These are phyloP conservation scores for Apoda limacodes DNA, from an alignment of 2,888 invertebrate genomes.

Conservation along the genomic window DNA sequence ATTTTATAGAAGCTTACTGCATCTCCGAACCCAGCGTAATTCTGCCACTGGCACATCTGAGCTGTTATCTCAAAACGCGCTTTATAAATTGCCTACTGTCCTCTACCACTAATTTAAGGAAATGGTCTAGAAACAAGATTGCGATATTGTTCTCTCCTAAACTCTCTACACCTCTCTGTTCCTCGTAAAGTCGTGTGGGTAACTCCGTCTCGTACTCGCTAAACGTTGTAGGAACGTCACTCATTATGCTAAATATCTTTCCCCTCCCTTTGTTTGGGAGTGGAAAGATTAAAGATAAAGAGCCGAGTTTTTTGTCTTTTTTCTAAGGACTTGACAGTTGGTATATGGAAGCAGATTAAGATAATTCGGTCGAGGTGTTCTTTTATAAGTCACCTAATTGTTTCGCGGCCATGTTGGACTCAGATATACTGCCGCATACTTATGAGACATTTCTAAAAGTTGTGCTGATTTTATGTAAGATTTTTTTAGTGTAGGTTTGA, in stretches of 20 bases:
- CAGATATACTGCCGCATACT: no score
- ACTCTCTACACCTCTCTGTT: conserved; percentile 27
- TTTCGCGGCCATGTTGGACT: no score
- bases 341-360: conserved; percentile 66
- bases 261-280: conserved; percentile 48
- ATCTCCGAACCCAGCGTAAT: no score
- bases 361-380: conserved; percentile 48
- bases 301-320: conserved; percentile 31
- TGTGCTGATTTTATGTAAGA: no score
- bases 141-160: conserved; percentile 65
- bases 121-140: conserved; percentile 72
- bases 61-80: conserved; percentile 44
- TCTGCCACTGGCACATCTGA: conserved; percentile 28
- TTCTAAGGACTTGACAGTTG: conserved; percentile 59
- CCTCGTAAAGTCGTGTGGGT: conserved; percentile 18
- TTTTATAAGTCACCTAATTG: conserved; percentile 47
- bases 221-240: conserved; percentile 63
- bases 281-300: conserved; percentile 48
- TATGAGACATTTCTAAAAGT: no score
- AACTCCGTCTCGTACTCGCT: conserved; percentile 36
- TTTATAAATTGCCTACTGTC: conserved; percentile 56
- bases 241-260: conserved; percentile 68
- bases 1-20: no score
- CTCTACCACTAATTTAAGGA: conserved; percentile 66
- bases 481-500: no score